Evolutionary conservation across 2,113 vertebrate genomes (phyloP).

Genomic region (Ceratotherium simum): DNA sequence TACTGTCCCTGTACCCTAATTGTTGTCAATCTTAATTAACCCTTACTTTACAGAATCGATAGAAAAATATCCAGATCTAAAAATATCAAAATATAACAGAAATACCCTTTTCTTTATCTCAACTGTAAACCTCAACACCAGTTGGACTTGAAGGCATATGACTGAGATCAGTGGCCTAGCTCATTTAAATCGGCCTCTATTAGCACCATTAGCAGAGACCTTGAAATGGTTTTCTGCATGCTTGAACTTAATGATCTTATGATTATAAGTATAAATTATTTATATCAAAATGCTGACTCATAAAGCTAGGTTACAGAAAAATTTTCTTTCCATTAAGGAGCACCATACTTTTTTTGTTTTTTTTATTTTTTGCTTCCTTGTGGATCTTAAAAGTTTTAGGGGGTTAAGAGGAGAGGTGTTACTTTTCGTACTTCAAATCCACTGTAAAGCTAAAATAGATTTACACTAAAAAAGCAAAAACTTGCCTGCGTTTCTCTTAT

Average conservation of each 20-base stretch:
- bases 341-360: neutral
- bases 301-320: neutral
- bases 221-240: conserved; percentile 51
- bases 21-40: neutral
- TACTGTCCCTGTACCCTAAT: neutral
- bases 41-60: conserved; percentile 20
- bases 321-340: conserved; percentile 15
- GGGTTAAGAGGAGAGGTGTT: neutral
- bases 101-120: neutral
- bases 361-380: conserved; percentile 7
- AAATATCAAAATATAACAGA: neutral
- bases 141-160: neutral
- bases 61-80: neutral
- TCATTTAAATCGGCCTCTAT: conserved; percentile 15
- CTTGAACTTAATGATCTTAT: conserved; percentile 49
- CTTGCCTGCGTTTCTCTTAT: neutral
- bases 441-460: neutral
- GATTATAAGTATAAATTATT: conserved; percentile 57
- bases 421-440: neutral
- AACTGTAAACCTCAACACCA: neutral
- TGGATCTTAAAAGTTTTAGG: conserved; percentile 21
- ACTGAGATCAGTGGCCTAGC: neutral
- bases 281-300: conserved; percentile 57
- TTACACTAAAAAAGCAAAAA: neutral
- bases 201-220: conserved; percentile 30